Evolutionary conservation across 2,888 invertebrate species (phyloP).

Genomic region (Nomada ferruginata): DNA sequence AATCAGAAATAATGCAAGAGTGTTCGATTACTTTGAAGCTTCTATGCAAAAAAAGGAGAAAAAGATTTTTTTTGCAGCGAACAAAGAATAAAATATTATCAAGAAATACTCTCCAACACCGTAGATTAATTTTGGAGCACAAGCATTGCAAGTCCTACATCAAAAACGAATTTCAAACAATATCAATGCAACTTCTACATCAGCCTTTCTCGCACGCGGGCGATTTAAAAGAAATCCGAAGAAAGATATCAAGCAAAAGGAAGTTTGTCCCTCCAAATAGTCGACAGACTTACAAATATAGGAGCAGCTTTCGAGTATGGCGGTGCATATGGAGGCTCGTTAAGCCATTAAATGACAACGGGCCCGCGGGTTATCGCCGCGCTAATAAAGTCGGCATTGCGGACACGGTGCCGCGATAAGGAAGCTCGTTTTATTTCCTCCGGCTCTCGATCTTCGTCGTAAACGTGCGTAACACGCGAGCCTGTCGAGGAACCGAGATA

Average conservation of each 20-base stretch:
- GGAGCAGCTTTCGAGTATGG: conserved; percentile 21
- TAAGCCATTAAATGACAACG: conserved; percentile 67
- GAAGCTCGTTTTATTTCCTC: conserved; percentile 70
- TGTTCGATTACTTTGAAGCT: no score
- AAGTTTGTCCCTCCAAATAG: conserved; percentile 8
- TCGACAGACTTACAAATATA: background rate
- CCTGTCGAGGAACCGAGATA: conserved; percentile 63
- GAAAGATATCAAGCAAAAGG: no score
- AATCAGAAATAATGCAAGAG: no score
- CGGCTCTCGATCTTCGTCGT: conserved; percentile 64
- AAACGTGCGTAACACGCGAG: conserved; percentile 69
- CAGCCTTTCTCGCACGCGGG: no score
- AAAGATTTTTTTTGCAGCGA: no score
- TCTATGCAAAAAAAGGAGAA: no score
- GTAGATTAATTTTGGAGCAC: no score
- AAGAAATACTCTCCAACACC: no score
- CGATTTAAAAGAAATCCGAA: background rate
- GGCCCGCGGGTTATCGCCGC: conserved; percentile 73
- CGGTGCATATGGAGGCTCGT: conserved; percentile 51
- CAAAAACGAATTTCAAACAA: no score
- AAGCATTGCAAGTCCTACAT: no score
- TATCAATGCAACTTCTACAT: no score
- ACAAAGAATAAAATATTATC: no score
- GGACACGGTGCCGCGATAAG: conserved; percentile 74
- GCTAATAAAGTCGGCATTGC: conserved; percentile 77